A percentile compares a stretch with the other conserved stretches of the same genome.
These are phyloP conservation scores for Ataeniobius toweri DNA, from an alignment of 2,797 vertebrate species.

Conservation along the genomic window DNA sequence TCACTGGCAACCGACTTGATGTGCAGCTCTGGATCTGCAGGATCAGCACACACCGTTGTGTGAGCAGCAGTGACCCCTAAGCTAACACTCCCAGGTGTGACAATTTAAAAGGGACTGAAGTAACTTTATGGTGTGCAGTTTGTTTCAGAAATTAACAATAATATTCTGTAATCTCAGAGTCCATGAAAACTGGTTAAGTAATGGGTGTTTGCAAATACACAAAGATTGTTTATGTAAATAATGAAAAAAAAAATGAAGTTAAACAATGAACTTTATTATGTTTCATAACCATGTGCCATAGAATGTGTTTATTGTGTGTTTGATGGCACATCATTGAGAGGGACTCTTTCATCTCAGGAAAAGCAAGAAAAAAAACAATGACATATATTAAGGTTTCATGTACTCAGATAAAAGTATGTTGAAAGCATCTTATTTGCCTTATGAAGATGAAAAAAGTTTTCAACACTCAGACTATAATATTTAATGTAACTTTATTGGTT, in stretches of 20 bases:
- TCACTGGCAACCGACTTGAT: slow-evolving; percentile 51
- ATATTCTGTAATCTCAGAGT: background rate
- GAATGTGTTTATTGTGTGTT: background rate
- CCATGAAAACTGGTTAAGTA: background rate
- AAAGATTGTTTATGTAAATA: background rate
- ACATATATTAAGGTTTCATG: background rate
- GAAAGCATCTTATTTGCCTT: background rate
- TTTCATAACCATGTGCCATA: background rate
- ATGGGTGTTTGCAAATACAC: background rate
- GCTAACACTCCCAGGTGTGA: background rate
- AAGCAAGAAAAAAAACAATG: background rate
- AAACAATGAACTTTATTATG: background rate
- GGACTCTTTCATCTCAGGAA: background rate
- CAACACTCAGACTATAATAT: background rate
- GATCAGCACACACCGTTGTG: slow-evolving; percentile 47
- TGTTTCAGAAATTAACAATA: background rate
- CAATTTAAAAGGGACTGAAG: slow-evolving; percentile 16
- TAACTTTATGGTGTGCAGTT: slow-evolving; percentile 8
- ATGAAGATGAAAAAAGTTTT: background rate
- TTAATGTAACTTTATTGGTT: background rate
- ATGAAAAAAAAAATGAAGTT: background rate
- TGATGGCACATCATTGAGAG: background rate
- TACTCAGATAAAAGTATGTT: background rate
- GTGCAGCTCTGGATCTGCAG: slow-evolving; percentile 48
- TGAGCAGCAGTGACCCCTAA: slow-evolving; percentile 24